Base-by-base conservation (phyloP, 2,888 invertebrate genomes). In the Anthoptus insignis region DNA sequence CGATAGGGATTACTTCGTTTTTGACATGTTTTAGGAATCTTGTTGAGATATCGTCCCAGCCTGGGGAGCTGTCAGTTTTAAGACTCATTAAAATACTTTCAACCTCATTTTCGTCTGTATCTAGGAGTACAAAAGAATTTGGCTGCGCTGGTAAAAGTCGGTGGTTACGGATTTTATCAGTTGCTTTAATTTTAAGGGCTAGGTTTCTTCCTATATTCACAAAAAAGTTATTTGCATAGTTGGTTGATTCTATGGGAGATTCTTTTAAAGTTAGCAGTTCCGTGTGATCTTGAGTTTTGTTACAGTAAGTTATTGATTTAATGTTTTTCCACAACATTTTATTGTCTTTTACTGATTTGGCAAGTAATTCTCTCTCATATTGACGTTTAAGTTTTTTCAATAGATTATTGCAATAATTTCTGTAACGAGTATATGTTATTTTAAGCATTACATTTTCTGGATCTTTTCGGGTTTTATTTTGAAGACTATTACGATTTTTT, bases 371-470 rank as follows among this genome's bases (percentile, higher is more conserved):
- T 53, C 22, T 50, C 29, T 63, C 47, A 42, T 63, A 63, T 11
- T 66, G 19, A 39, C 37, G 53, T 61, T 61, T 67, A 29, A 67
- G 4, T 49, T 61, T 65, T 53, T 67, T 64, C 9, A 67, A 49
- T 49, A 53, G 14, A 14, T 14, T 39, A 7, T 39, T 39, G 14
- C 39, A 39, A 14, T 39, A 39, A 39, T 39, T 39, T n/a, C 39
- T n/a, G 39, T 39, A 39, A 14, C 39, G n/a, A n/a, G n/a, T 39
- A 16, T 39, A 39, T n/a, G 14, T 39, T 14, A 39, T 39, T 39
- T 39, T 39, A 14, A 39, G 14, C 6, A 39, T 7, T 27, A 5
- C 27, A 27, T 27, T 27, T 27, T 5, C 3, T 7, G 7, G 27
- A 27, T 59, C 63, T 9, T 0, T 13, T 19, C 22, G 3, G 19